Evolutionary conservation across 2,797 vertebrate genomes (phyloP), one percentile per base, ranked within the genome.

Genomic region (Furcifer pardalis): DNA sequence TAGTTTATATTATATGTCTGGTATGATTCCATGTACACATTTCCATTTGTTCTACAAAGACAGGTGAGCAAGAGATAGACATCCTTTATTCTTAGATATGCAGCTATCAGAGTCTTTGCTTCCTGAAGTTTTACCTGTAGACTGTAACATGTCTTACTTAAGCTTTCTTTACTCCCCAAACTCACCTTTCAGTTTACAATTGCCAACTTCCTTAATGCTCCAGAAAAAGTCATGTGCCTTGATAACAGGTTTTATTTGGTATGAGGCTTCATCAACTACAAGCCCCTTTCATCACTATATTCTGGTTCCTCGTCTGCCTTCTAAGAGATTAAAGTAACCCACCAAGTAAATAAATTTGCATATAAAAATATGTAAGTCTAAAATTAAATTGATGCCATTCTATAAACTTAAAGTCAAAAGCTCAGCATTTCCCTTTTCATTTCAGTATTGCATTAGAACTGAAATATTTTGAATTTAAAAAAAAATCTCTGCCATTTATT

Each of bases 21-120:
- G 17, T 9, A 17, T 44, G 77, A 59, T 76, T 59, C 56, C 23
- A 82, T 75, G 46, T 35, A 66, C 0, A 73, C 30, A 27, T 65
- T n/a, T 19, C 73, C 42, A 2, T n/a, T 4, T 71, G 66, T 13
- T 79, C 79, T 0, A 0, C 5, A 56, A 42, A 3, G 19, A 0
- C 52, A 79, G 46, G 1, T 42, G 40, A 81, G 7, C 1, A 0
- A 1, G 4, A 21, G 73, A 56, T 13, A 2, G 5, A 74, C 12
- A 1, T 21, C 7, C 32, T 77, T 46, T 7, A 7, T 73, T 62
- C 68, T n/a, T 56, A n/a, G 62, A 8, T 10, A 62, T 69, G 42
- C 44, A 69, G 32, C 32, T 46, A 15, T 30, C n/a, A 2, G 19
- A 44, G 59, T 71, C 30, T 86, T 74, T 30, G 15, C 62, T 30